Conservation (phyloP, 2,113 vertebrate genomes). For the Rhagologus leucostigma region DNA sequence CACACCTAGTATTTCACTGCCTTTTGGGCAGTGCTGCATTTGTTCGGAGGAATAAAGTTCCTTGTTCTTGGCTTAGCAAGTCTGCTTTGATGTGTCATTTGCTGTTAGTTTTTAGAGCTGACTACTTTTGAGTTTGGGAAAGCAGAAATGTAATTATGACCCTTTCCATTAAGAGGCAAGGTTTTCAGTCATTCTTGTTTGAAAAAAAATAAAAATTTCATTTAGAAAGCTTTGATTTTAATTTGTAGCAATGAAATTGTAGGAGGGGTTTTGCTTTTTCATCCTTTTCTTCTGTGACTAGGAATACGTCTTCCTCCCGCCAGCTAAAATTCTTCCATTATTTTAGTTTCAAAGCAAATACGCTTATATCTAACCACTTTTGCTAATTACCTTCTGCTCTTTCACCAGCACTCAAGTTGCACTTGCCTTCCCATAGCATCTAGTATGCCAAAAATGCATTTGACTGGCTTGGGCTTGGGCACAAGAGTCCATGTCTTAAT, state of each 20-base stretch:
- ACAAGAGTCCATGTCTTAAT: not conserved
- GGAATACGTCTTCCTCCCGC: not conserved
- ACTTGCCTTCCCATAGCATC: not conserved
- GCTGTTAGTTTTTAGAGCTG: not conserved
- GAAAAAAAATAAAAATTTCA: not conserved
- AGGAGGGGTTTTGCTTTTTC: not conserved
- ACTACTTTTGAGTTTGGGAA: slow-evolving; percentile 1
- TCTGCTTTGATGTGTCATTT: not conserved
- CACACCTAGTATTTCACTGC: not conserved
- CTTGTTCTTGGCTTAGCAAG: not conserved
- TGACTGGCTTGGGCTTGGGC: not conserved
- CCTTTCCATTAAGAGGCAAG: not conserved
- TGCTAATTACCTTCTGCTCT: slow-evolving; percentile 10
- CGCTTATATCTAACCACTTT: not conserved
- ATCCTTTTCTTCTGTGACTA: not conserved
- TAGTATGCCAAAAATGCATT: not conserved
- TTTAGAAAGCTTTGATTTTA: slow-evolving; percentile 11
- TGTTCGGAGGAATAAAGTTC: not conserved
- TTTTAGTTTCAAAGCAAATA: slow-evolving; percentile 28
- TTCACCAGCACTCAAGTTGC: not conserved
- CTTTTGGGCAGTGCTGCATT: not conserved
- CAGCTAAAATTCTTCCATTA: not conserved
- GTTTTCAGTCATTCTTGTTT: not conserved
- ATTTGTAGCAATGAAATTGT: not conserved
- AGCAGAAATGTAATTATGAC: slow-evolving; percentile 6